These are phyloP conservation scores for Andricus grossulariae DNA, from an alignment of 1,140 invertebrate genomes.

Conservation along the genomic window DNA sequence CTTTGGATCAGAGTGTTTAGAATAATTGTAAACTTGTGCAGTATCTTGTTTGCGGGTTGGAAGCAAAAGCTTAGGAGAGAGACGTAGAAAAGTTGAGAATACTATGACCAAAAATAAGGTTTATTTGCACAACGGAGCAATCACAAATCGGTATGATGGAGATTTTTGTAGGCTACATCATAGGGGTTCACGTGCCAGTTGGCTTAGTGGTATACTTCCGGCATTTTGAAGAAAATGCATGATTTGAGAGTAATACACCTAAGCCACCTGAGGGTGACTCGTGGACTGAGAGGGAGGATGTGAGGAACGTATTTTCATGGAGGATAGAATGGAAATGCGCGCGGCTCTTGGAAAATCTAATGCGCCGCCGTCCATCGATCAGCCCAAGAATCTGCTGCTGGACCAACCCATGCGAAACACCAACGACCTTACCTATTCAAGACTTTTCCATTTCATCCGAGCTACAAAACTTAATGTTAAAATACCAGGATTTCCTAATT, in stretches of 20 bases:
- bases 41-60: neutral
- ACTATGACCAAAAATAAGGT: neutral
- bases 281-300: conserved; percentile 63
- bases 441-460: conserved; percentile 24
- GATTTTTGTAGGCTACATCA: conserved; percentile 37
- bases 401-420: conserved; percentile 66
- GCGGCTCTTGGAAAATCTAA: conserved; percentile 68
- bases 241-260: neutral
- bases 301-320: conserved; percentile 42
- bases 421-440: conserved; percentile 35
- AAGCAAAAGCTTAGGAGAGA: neutral
- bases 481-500: too few species aligned
- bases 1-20: neutral
- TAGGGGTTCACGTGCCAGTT: conserved; percentile 67
- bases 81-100: neutral
- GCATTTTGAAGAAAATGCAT: conserved; percentile 47
- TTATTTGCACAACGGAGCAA: conserved; percentile 8
- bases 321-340: conserved; percentile 60
- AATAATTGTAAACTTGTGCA: neutral
- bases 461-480: too few species aligned
- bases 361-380: conserved; percentile 75
- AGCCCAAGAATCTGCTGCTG: conserved; percentile 72
- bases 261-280: conserved; percentile 67
- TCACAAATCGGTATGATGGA: conserved; percentile 3
- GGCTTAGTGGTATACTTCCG: conserved; percentile 71